Conservation (phyloP, 2,113 vertebrate genomes). For the Platycercus adscitus region DNA sequence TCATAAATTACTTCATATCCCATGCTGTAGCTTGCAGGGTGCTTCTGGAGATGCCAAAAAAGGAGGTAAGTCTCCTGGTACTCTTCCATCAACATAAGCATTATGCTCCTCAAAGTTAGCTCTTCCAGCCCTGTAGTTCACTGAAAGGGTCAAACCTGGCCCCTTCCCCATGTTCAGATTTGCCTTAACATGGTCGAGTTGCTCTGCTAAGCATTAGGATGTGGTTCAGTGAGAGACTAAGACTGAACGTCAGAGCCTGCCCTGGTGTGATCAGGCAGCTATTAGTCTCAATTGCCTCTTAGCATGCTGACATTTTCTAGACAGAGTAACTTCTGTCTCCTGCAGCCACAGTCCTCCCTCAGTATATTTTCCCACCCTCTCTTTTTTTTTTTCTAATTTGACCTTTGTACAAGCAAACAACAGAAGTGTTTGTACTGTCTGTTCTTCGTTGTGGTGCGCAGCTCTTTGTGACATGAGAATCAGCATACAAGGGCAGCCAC, state of each 20-base stretch:
- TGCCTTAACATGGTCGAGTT: neutral
- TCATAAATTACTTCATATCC: neutral
- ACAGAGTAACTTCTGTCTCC: neutral
- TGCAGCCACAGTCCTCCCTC: neutral
- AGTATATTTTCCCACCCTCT: neutral
- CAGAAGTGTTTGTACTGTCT: neutral
- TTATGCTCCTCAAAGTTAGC: neutral
- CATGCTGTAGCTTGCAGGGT: neutral
- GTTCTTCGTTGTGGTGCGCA: neutral
- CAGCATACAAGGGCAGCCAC: neutral
- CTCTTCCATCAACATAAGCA: neutral
- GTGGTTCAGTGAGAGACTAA: neutral
- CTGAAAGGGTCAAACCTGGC: neutral
- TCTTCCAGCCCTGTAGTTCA: neutral
- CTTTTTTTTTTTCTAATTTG: neutral
- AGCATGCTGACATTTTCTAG: neutral
- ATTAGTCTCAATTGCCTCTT: neutral
- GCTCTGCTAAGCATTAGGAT: neutral
- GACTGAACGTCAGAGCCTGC: accelerated
- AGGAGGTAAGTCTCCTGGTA: neutral
- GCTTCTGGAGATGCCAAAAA: neutral
- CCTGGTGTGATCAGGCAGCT: neutral
- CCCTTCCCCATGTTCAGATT: neutral
- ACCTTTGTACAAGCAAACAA: neutral
- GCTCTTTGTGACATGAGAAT: neutral